Evolutionary conservation across 2,888 invertebrate genomes (phyloP).

Genomic region (Troides aeacus): DNA sequence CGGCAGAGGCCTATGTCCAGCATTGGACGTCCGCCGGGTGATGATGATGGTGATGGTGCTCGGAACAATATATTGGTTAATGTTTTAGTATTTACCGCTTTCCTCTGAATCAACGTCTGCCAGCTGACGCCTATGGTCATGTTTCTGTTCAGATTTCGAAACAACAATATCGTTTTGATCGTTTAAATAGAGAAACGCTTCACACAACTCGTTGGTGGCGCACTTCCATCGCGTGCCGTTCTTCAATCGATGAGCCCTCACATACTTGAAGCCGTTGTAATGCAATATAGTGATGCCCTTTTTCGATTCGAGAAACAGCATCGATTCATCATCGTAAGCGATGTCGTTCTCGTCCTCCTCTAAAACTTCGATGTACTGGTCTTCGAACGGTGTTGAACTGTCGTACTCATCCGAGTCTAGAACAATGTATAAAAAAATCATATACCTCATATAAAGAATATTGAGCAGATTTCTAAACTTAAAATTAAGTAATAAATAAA

Average conservation of each 20-base stretch:
- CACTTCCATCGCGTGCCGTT: constrained; percentile 61
- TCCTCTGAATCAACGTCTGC: constrained; percentile 19
- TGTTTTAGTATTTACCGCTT: constrained; percentile 22
- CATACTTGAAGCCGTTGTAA: constrained; percentile 57
- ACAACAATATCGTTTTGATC: constrained; percentile 57
- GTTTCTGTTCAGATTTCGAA: constrained; percentile 50
- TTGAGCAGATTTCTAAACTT: background rate
- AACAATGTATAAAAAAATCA: constrained; percentile 7
- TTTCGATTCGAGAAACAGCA: constrained; percentile 52
- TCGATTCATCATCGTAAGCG: constrained; percentile 39
- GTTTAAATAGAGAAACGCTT: constrained; percentile 56
- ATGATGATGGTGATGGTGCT: background rate
- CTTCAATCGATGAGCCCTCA: constrained; percentile 53
- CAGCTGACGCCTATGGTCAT: constrained; percentile 33
- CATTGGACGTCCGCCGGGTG: too few relatives aligned
- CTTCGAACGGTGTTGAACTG: background rate
- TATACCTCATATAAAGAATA: background rate
- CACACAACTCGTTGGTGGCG: constrained; percentile 51
- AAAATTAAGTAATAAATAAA: background rate
- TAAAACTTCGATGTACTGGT: constrained; percentile 23
- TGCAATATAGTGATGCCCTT: constrained; percentile 56
- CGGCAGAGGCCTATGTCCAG: too few relatives aligned
- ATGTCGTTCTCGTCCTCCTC: constrained; percentile 33
- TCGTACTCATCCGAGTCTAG: background rate
- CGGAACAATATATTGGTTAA: background rate